Evolutionary conservation across 2,797 vertebrate genomes (phyloP).

Genomic region (Etheostoma nigrum): DNA sequence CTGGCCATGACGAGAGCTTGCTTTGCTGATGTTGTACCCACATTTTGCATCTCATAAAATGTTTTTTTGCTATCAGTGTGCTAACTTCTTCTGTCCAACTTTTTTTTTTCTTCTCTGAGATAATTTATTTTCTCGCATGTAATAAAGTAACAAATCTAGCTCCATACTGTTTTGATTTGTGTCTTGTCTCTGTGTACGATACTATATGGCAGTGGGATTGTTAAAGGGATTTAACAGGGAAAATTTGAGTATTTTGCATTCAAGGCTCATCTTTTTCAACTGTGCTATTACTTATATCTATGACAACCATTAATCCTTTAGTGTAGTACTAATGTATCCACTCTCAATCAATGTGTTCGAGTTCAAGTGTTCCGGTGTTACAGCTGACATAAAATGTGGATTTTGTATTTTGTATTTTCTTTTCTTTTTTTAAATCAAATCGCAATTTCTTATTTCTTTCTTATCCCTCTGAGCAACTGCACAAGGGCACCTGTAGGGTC

Average conservation of each 20-base stretch:
- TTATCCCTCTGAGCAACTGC: background rate
- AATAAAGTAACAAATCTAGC: too few relatives aligned
- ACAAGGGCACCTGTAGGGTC: background rate
- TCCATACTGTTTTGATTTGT: conserved; percentile 1
- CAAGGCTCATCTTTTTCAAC: background rate
- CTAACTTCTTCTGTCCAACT: too few relatives aligned
- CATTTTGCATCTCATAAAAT: too few relatives aligned
- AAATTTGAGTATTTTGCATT: background rate
- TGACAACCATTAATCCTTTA: background rate
- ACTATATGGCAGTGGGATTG: background rate
- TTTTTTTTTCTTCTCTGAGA: too few relatives aligned
- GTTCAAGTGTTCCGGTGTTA: background rate
- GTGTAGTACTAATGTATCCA: background rate
- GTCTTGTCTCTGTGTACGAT: background rate
- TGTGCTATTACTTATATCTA: background rate
- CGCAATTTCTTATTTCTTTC: background rate
- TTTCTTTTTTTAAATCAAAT: background rate
- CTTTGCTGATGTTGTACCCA: too few relatives aligned
- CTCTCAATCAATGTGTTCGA: background rate
- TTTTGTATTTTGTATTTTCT: background rate
- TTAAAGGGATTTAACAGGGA: background rate
- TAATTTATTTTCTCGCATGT: too few relatives aligned
- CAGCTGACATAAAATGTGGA: background rate
- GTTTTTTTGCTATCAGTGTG: too few relatives aligned
- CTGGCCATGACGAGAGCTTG: too few relatives aligned